Evolutionary conservation across 2,113 vertebrate genomes (phyloP), one percentile per base, ranked within the genome.

Genomic region (Ia io): DNA sequence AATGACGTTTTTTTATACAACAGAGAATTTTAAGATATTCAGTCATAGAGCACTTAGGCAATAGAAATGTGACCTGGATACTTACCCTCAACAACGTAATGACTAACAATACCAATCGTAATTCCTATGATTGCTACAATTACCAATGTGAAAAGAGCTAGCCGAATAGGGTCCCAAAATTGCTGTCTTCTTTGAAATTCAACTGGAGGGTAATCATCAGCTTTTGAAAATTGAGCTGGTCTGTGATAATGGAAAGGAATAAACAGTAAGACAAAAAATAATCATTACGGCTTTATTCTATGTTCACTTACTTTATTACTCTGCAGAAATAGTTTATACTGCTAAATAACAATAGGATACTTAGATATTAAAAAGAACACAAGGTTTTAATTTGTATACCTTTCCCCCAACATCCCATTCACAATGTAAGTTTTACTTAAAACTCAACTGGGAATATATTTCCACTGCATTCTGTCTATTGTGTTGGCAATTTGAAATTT

Each of bases 81-180:
- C 96, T 96, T 91, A 97, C 97, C 97, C 37, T 97, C 95, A 77
- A 97, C 94, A 53, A 97, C 95, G 53, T 97, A 96, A 87, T 96
- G 96, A 63, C 96, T 87, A 84, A 97, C 97, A 11, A 97, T 97
- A 11, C 96, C 97, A 73, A 97, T 97, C 18, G 97, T 37, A 85
- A 97, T 97, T 88, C 95, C 97, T 96, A 97, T 96, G 37, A 97
- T 95, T 13, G 95, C 97, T 32, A 56, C 95, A 84, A 97, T 97
- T 30, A 79, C 92, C 56, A 97, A 6, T 2, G 95, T 96, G 85
- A 97, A 97, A 71, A 97, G 67, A 69, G 92, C 44, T 17, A 97
- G 92, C 8, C 95, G 42, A 9, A 97, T 37, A 56, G 97, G 94
- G 80, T 96, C 95, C 97, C 97, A 96, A 88, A 95, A 97, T 40